A percentile compares a stretch with the other conserved stretches of the same genome.
These are phyloP conservation scores for Mormyrus hasselquistii DNA, from an alignment of 2,797 vertebrate genomes.

Conservation along the genomic window DNA sequence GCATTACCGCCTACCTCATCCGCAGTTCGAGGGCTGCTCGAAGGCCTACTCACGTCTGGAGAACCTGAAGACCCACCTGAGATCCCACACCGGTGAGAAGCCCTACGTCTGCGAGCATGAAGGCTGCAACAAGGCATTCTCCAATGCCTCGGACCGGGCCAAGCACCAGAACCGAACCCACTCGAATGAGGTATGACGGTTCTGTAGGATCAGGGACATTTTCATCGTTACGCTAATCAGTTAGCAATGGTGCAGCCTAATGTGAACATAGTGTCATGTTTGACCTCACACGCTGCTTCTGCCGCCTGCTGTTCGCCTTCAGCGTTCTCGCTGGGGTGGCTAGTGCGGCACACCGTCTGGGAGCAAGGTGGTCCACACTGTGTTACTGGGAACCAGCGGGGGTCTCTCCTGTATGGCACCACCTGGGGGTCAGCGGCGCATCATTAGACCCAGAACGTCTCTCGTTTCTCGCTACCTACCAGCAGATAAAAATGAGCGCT, in stretches of 20 bases:
- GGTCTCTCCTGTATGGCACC: slow-evolving; percentile 12
- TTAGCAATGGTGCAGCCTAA: not conserved
- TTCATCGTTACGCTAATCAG: not conserved
- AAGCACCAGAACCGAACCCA: slow-evolving; percentile 99
- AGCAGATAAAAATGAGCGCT: slow-evolving; percentile 17
- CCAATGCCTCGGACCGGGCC: slow-evolving; percentile 93
- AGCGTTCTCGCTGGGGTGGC: not conserved
- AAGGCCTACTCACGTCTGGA: slow-evolving; percentile 98
- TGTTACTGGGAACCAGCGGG: slow-evolving; percentile 15
- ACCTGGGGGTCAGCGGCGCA: slow-evolving; percentile 8
- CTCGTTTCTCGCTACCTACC: slow-evolving; percentile 11
- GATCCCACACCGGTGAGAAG: slow-evolving; percentile 97
- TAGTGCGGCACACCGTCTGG: not conserved
- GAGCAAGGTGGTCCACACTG: not conserved
- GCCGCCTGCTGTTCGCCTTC: not conserved
- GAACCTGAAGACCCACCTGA: slow-evolving; percentile 97
- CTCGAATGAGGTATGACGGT: slow-evolving; percentile 83
- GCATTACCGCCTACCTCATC: not conserved
- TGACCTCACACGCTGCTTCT: not conserved
- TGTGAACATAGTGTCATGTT: not conserved
- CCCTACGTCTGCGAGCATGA: slow-evolving; percentile 96
- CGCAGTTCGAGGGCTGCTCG: slow-evolving; percentile 90
- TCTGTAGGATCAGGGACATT: not conserved
- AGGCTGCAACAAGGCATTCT: slow-evolving; percentile 98
- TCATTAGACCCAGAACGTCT: slow-evolving; percentile 24